A percentile compares a stretch with the other conserved stretches of the same genome.
These are phyloP conservation scores for Steinernema carpocapsae DNA, from an alignment of 2,888 invertebrate species.

Conservation along the genomic window DNA sequence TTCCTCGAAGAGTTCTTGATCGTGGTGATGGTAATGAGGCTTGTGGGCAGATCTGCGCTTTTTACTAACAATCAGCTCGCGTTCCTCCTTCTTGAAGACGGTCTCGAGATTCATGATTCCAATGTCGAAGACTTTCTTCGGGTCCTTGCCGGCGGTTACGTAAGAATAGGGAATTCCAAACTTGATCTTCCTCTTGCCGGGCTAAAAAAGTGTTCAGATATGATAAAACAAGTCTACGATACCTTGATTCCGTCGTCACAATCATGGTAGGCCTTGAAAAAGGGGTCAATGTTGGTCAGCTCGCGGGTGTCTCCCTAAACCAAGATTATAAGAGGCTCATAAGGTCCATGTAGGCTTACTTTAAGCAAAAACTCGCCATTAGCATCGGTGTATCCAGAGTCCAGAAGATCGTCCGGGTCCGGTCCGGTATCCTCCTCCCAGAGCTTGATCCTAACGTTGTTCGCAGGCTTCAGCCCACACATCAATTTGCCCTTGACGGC, in stretches of 20 bases:
- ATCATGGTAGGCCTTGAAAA: slow-evolving; percentile 57
- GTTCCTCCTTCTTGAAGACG: slow-evolving; percentile 44
- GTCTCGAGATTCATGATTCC: slow-evolving; percentile 57
- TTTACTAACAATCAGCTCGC: slow-evolving; percentile 35
- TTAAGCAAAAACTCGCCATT: slow-evolving; percentile 47
- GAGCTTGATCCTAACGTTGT: slow-evolving; percentile 54
- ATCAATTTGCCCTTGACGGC: slow-evolving; percentile 53
- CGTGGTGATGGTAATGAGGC: neutral
- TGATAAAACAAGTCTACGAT: neutral
- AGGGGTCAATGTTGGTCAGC: slow-evolving; percentile 56
- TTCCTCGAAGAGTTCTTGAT: neutral
- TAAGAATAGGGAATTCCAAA: slow-evolving; percentile 43
- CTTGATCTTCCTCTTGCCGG: slow-evolving; percentile 43
- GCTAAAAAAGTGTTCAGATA: slow-evolving; percentile 36
- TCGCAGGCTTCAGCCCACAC: slow-evolving; percentile 51
- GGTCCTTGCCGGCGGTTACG: slow-evolving; percentile 40
- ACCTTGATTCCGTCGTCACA: slow-evolving; percentile 58
- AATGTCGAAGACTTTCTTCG: slow-evolving; percentile 49
- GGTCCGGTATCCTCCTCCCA: slow-evolving; percentile 58
- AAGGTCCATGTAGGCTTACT: too few relatives aligned
- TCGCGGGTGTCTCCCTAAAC: slow-evolving; percentile 46
- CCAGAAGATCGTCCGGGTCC: slow-evolving; percentile 53
- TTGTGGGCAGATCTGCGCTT: slow-evolving; percentile 1
- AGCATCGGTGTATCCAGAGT: slow-evolving; percentile 54
- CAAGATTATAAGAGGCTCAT: too few relatives aligned